A percentile compares a stretch with the other conserved stretches of the same genome.
Evolutionary conservation across 2,888 invertebrate species (phyloP).

Genomic region (Dione juno): DNA sequence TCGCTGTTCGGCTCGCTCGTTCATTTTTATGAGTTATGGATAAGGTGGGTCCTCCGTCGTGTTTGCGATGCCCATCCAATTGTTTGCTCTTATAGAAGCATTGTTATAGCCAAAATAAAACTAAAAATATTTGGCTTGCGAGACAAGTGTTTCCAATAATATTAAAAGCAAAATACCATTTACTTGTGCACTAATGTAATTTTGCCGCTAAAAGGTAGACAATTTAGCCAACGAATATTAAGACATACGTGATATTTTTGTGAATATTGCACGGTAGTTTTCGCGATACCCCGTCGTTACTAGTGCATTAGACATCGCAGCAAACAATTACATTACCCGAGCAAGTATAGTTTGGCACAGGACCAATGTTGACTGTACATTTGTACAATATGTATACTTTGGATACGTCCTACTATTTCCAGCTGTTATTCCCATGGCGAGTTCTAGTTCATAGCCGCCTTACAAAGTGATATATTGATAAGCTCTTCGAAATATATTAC

Average conservation of each 20-base stretch:
- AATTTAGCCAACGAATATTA: slow-evolving; percentile 15
- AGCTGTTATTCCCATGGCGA: slow-evolving; percentile 68
- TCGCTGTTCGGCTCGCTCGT: slow-evolving; percentile 67
- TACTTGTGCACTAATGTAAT: slow-evolving; percentile 19
- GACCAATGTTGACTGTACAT: slow-evolving; percentile 63
- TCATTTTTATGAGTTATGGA: slow-evolving; percentile 81
- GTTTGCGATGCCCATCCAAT: slow-evolving; percentile 66
- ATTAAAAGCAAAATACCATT: slow-evolving; percentile 19
- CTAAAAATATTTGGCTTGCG: slow-evolving; percentile 24
- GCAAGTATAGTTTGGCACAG: slow-evolving; percentile 74
- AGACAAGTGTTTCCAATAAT: slow-evolving; percentile 20
- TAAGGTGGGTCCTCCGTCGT: slow-evolving; percentile 66
- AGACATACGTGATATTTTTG: slow-evolving; percentile 32
- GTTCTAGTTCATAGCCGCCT: slow-evolving; percentile 65
- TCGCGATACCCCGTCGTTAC: slow-evolving; percentile 39
- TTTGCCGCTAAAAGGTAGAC: slow-evolving; percentile 20
- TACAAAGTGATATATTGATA: slow-evolving; percentile 49
- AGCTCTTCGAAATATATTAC: slow-evolving; percentile 18
- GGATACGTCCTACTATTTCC: slow-evolving; percentile 67
- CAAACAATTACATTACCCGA: slow-evolving; percentile 59
- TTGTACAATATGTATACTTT: slow-evolving; percentile 57
- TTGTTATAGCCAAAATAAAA: slow-evolving; percentile 40
- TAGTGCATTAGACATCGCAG: slow-evolving; percentile 44
- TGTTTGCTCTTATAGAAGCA: slow-evolving; percentile 57
- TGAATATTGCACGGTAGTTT: slow-evolving; percentile 32